These are phyloP conservation scores for Drosophila dunni DNA, from an alignment of 1,140 invertebrate genomes.

Conservation along the genomic window DNA sequence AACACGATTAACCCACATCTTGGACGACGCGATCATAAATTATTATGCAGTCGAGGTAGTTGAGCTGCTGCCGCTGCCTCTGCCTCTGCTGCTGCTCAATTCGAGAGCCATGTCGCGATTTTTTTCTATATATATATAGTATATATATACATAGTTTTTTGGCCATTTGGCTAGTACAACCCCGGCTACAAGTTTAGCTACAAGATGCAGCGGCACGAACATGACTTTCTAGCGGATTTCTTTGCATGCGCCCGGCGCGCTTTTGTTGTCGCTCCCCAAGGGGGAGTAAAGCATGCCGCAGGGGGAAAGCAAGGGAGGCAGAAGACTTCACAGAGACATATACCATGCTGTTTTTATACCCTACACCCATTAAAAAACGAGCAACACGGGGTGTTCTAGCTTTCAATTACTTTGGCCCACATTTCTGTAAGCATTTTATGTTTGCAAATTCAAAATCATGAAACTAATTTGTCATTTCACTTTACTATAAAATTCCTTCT, in stretches of 20 bases:
- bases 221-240: slow-evolving; percentile 83
- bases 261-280: slow-evolving; percentile 48
- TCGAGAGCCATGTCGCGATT: slow-evolving; percentile 52
- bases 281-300: not conserved
- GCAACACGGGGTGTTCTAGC: not conserved
- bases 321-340: slow-evolving; percentile 20
- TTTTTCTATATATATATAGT: slow-evolving; percentile 44
- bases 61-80: slow-evolving; percentile 26
- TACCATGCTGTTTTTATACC: slow-evolving; percentile 38
- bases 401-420: not conserved
- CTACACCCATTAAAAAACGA: not conserved
- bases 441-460: too few relatives aligned
- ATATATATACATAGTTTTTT: slow-evolving; percentile 24
- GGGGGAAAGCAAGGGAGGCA: not conserved
- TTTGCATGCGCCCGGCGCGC: slow-evolving; percentile 71
- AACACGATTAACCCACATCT: slow-evolving; percentile 85
- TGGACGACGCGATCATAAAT: slow-evolving; percentile 84
- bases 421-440: too few relatives aligned
- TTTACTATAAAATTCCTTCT: too few relatives aligned
- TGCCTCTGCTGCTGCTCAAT: slow-evolving; percentile 12
- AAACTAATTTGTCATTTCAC: too few relatives aligned
- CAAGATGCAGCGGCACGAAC: slow-evolving; percentile 70
- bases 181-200: slow-evolving; percentile 16
- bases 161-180: slow-evolving; percentile 35
- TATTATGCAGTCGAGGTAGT: slow-evolving; percentile 79